Evolutionary conservation across 1,140 invertebrate species (phyloP).

Genomic region (Odontomachus brunneus): DNA sequence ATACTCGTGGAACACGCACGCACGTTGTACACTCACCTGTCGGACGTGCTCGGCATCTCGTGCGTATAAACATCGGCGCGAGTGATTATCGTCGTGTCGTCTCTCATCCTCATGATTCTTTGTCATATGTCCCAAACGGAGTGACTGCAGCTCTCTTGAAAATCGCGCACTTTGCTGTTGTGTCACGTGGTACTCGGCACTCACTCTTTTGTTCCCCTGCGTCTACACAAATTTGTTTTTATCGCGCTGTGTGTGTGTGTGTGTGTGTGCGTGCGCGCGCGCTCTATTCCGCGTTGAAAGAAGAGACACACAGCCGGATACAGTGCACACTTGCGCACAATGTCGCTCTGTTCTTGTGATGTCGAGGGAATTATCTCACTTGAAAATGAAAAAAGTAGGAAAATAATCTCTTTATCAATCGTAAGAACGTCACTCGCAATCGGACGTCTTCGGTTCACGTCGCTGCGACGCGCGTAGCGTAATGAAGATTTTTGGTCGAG

Average conservation of each 20-base stretch:
- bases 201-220: slow-evolving; percentile 31
- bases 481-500: neutral
- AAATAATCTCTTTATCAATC: too few relatives aligned
- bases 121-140: slow-evolving; percentile 58
- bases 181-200: slow-evolving; percentile 18
- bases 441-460: too few relatives aligned
- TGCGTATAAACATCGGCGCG: slow-evolving; percentile 77
- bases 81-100: slow-evolving; percentile 73
- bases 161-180: slow-evolving; percentile 28
- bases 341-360: too few relatives aligned
- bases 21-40: slow-evolving; percentile 55
- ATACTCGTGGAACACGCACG: slow-evolving; percentile 7
- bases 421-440: too few relatives aligned
- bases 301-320: too few relatives aligned
- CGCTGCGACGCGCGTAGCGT: too few relatives aligned
- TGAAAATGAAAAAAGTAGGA: too few relatives aligned
- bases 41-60: slow-evolving; percentile 70
- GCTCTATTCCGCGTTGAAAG: neutral
- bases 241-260: neutral
- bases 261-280: too few relatives aligned
- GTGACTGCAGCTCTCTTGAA: slow-evolving; percentile 22
- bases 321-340: too few relatives aligned
- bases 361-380: too few relatives aligned
- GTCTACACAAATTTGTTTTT: slow-evolving; percentile 6
- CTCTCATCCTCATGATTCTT: slow-evolving; percentile 68